Conservation (phyloP, 35 echinoderm and acorn worm genomes). For the Acanthaster planci region DNA sequence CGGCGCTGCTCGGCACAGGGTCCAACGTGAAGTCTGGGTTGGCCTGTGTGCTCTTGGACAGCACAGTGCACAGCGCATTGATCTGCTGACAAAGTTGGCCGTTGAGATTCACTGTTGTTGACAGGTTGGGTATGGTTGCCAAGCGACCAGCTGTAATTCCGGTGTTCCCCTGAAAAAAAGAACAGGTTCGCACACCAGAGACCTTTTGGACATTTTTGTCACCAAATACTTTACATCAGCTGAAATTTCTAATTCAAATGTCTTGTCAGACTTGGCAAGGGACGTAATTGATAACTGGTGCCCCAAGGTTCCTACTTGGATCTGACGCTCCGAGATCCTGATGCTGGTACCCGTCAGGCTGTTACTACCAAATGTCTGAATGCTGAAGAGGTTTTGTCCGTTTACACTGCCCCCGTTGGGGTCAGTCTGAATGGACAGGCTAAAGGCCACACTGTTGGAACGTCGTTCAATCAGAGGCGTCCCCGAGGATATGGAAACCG, state of each 20-base stretch:
- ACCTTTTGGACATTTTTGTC: neutral
- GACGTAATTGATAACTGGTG: too few relatives aligned
- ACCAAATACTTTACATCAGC: too few relatives aligned
- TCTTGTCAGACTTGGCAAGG: too few relatives aligned
- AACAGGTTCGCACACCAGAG: neutral
- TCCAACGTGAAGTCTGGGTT: conserved; percentile 63
- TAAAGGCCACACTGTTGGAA: neutral
- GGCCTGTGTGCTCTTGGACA: conserved; percentile 44
- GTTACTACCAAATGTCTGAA: neutral
- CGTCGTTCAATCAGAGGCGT: conserved; percentile 23
- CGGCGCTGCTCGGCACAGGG: conserved; percentile 30
- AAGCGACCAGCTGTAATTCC: conserved; percentile 8
- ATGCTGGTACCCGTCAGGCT: neutral
- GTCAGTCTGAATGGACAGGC: neutral
- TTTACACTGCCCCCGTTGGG: conserved; percentile 26
- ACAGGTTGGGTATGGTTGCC: conserved; percentile 9
- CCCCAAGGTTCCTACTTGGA: neutral
- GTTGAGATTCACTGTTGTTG: conserved; percentile 17
- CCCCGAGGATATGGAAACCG: conserved; percentile 20
- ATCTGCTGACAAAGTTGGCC: conserved; percentile 50
- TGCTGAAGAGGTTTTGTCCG: conserved; percentile 40
- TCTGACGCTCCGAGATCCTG: neutral
- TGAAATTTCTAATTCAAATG: too few relatives aligned
- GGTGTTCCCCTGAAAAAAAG: conserved; percentile 4
- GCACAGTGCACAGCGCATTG: conserved; percentile 54